Evolutionary conservation across 2,113 vertebrate genomes (phyloP).

Genomic region (Polypterus senegalus): DNA sequence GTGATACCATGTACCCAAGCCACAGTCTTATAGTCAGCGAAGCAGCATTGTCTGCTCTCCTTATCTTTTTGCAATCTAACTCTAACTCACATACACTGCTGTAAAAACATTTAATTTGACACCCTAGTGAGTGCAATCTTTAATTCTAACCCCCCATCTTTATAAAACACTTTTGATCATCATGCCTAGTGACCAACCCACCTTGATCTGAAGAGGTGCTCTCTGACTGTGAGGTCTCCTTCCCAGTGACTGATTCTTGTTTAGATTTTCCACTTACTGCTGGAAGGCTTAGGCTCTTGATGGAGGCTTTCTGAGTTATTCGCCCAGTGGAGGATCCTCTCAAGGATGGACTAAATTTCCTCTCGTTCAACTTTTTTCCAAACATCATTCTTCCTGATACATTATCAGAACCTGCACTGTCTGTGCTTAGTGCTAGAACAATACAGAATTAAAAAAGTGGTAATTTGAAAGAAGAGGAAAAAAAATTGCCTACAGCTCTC

Average conservation of each 20-base stretch:
- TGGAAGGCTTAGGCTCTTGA: slow-evolving; percentile 21
- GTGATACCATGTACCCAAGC: no score
- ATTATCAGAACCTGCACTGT: slow-evolving; percentile 44
- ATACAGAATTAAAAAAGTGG: not conserved
- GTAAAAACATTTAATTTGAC: no score
- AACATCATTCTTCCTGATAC: slow-evolving; percentile 26
- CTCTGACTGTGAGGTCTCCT: slow-evolving; percentile 40
- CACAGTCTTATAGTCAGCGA: no score
- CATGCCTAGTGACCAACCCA: slow-evolving; percentile 14
- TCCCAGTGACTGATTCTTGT: slow-evolving; percentile 30
- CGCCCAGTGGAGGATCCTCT: slow-evolving; percentile 15
- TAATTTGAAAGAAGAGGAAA: no score
- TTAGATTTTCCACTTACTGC: slow-evolving; percentile 18
- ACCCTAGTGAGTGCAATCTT: no score
- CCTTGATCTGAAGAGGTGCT: slow-evolving; percentile 49
- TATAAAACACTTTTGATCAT: no score
- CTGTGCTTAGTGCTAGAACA: slow-evolving; percentile 42
- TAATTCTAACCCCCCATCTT: no score
- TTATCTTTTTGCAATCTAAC: no score
- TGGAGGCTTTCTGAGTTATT: slow-evolving; percentile 22
- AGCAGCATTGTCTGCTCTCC: no score
- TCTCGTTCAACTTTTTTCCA: slow-evolving; percentile 21
- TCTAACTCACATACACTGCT: no score
- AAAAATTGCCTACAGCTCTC: no score
- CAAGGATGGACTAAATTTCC: slow-evolving; percentile 26